Conservation (phyloP, 2,797 vertebrate genomes). For the Chaunax sp. region DNA sequence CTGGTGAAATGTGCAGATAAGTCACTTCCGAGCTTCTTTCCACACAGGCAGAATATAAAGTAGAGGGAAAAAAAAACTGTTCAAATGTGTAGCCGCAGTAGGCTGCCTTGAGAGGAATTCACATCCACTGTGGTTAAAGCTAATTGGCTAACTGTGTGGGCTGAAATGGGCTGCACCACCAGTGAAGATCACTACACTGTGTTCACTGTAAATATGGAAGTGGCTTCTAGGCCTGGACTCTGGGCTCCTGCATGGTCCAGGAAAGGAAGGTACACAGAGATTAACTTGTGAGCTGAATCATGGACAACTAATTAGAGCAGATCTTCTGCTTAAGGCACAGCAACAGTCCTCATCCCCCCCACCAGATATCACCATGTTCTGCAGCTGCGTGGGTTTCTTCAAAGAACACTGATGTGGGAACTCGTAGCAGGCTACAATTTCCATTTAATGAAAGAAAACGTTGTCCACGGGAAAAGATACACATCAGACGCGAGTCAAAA, state of each 20-base stretch:
- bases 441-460: conserved; percentile 9
- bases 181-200: conserved; percentile 24
- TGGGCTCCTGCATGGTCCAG: conserved; percentile 9
- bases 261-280: conserved; percentile 18
- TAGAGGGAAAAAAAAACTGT: neutral
- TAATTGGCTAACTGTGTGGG: conserved; percentile 52
- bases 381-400: conserved; percentile 28
- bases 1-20: neutral
- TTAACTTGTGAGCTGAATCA: conserved; percentile 39
- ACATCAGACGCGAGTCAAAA: neutral
- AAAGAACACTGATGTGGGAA: conserved; percentile 18
- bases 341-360: conserved; percentile 1
- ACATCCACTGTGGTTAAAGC: conserved; percentile 25
- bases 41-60: neutral
- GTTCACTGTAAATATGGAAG: conserved; percentile 24
- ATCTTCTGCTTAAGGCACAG: conserved; percentile 50
- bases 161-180: conserved; percentile 12
- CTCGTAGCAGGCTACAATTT: neutral
- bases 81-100: conserved; percentile 6
- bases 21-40: neutral
- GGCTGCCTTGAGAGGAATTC: conserved; percentile 19
- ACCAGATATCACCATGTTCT: conserved; percentile 30
- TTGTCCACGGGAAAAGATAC: neutral
- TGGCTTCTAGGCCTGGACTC: conserved; percentile 39
- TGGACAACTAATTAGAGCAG: conserved; percentile 60